Evolutionary conservation across 2,113 vertebrate species (phyloP), one percentile per base, ranked within the genome.

Genomic region (Leiothrix lutea): DNA sequence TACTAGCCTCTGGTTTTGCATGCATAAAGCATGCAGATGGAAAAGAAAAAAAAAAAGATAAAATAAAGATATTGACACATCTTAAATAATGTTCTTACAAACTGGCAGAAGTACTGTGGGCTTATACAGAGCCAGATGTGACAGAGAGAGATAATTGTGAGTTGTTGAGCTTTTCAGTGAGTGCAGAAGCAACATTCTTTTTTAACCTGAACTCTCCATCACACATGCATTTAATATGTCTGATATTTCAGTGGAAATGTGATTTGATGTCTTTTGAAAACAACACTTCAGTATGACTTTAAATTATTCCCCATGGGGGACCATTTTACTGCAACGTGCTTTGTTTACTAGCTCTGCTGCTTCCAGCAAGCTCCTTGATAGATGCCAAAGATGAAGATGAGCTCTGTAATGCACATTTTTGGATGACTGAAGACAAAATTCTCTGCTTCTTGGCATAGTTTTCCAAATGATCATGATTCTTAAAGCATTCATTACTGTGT

Each of bases 331-430:
- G 62, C 73, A 84, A 29, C 11, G 26, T 28, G 35, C 64, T 96
- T 95, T 96, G 92, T 95, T 96, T 97, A 89, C 80, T 50, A 47
- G 57, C 78, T 94, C 67, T 74, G 45, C 64, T 94, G 88, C 90
- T 92, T 92, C 74, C 60, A 92, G 90, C 14, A 5, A 95, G 67
- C 88, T 92, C 15, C 53, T 65, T 95, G 93, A 92, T 94, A 94
- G 92, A 93, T 86, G 79, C 82, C 94, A 90, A 83, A 79, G 74
- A 95, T 36, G 64, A 94, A 86, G 66, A 89, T 47, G 45, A 80
- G 44, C 54, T 95, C 81, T 85, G 66, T 72, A 94, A 94, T 42
- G 60, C 62, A 77, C 7, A 2, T 64, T 91, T 96, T 88, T 86
- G 60, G 83, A 94, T 85, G 87, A 82, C 80, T 91, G 81, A 91